Conservation (phyloP, 1,140 invertebrate species). For the Apis florea region DNA sequence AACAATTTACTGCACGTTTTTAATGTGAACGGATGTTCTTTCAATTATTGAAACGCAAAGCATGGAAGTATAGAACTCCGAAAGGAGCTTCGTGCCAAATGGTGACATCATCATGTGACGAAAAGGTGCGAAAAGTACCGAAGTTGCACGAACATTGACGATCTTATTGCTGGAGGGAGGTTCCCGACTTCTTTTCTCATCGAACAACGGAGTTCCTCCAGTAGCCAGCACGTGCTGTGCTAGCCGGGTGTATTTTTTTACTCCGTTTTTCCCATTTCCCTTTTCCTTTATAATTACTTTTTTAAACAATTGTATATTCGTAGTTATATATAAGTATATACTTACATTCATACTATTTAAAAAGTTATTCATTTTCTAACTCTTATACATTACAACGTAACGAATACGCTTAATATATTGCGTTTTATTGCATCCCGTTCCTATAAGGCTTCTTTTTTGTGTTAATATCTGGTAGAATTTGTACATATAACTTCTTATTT, state of each 20-base stretch:
- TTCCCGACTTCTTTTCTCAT: conserved; percentile 50
- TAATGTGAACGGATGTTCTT: conserved; percentile 33
- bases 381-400: conserved; percentile 38
- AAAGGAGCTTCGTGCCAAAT: conserved; percentile 35
- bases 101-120: conserved; percentile 54
- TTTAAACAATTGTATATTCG: conserved; percentile 15
- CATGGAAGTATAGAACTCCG: conserved; percentile 4
- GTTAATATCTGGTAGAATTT: conserved; percentile 34
- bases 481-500: conserved; percentile 47
- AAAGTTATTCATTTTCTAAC: conserved; percentile 20
- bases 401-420: conserved; percentile 62
- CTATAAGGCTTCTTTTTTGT: conserved; percentile 31
- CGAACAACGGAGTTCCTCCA: conserved; percentile 56
- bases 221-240: conserved; percentile 75
- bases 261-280: conserved; percentile 52
- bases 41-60: conserved; percentile 24
- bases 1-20: background rate
- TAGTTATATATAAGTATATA: conserved; percentile 27
- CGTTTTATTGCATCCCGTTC: conserved; percentile 34
- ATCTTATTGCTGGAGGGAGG: conserved; percentile 43
- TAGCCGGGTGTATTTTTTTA: conserved; percentile 61
- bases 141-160: conserved; percentile 34
- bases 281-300: conserved; percentile 40
- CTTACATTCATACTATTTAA: conserved; percentile 10
- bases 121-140: conserved; percentile 45